Base-by-base conservation (phyloP, 2,113 vertebrate genomes). In the Blennius ocellaris region DNA sequence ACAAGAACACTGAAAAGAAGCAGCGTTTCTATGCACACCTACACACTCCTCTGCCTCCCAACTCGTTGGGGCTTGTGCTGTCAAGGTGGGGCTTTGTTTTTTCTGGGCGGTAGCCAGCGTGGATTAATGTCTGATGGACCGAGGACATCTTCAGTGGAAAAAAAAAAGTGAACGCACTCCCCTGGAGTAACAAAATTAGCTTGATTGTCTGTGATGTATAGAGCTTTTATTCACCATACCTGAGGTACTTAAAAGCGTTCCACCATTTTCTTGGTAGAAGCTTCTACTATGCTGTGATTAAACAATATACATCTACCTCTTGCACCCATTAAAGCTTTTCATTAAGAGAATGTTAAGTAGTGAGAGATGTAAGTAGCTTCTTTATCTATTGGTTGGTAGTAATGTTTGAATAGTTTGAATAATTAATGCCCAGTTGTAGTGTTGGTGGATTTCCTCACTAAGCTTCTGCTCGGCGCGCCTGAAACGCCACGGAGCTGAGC, bases 61-160 rank as follows among this genome's bases (percentile, higher is more conserved):
- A 66, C 80, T 3, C 62, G 82, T 47, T 41, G 72, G 53, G 59
- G 69, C 69, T 36, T 74, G 87, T 69, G 53, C 45, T 1, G 8
- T 47, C 0, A 5, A 51, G 64, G 69, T 65, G 61, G 54, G 60
- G 52, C 15, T 8, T 56, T 49, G 30, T 54, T 50, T 6, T n/a
- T 37, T 54, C 12, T 73, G 71, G 55, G 61, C 3, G 30, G 36
- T 54, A 17, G 61, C 79, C 79, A 79, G 57, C 37, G 45, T 39
- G 76, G 43, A 69, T 58, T 39, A 30, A 65, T 43, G 53, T 63
- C 53, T 64, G 40, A 21, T 47, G n/a, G 45, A 3, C 15, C 37
- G 0, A n/a, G 38, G 47, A n/a, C 21, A n/a, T 63, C 17, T 73
- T 30, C 10, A n/a, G 45, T 7, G 37, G 71, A 30, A 30, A 30